Base-by-base conservation (phyloP, 2,113 vertebrate species). In the Sigmodon hispidus region DNA sequence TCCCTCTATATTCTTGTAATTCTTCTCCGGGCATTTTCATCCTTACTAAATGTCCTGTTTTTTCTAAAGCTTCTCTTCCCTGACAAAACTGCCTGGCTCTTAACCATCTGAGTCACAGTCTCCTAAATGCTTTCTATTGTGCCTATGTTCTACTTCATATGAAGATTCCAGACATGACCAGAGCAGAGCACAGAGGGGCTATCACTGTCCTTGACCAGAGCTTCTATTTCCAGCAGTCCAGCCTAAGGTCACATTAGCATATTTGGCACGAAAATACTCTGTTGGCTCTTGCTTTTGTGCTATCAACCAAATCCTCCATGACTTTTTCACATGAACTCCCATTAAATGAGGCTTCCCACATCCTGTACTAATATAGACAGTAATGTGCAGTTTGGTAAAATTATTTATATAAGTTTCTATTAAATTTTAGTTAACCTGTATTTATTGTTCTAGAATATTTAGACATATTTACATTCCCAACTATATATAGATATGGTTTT, bases 161-260 rank as follows among this genome's bases (percentile, higher is more conserved):
- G 65, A 75, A 76, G 75, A 85, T 63, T 96, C 92, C 89, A 95
- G 89, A 92, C 93, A 43, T 61, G 43, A 90, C 65, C 61, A 94
- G 22, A 12, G 3, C 87, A 86, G 94, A 87, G 22, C 96, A 94
- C 89, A 87, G 79, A 87, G 29, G 50, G 67, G 22, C 73, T 80
- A 83, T 93, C 87, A 21, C 79, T 69, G 48, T 63, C 21, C 34
- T 73, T 90, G 79, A 90, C 85, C 87, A 89, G 76, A 88, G 70
- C 90, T 59, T 93, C 81, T 98, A 65, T 97, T 95, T 97, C 65
- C 22, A 92, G 96, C 79, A 43, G 31, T 81, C 26, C 67, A 86
- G 34, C 36, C 80, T 79, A 87, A 89, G 91, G 90, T 91, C 96
- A 90, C 72, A 83, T 95, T 87, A 96, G 90, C 90, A 93, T 97